Percentiles rank a stretch among this genome's conserved stretches.
phyloP scores from a whole-genome alignment of 2,113 vertebrate genomes.

The Etheostoma cragini region DNA sequence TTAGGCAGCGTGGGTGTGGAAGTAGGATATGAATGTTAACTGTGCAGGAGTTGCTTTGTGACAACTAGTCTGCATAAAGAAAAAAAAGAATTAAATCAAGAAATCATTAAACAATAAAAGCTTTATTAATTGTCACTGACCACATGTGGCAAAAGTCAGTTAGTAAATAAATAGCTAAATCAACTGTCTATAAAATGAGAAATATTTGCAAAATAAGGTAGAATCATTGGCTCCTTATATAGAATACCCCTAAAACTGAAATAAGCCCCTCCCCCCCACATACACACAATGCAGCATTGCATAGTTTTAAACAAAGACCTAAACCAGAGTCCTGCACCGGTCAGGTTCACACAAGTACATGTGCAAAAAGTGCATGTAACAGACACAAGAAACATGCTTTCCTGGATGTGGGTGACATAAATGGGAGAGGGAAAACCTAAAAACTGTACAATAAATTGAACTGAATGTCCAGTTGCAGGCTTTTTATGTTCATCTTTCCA shows the following conservation, averaged over 20 bases:
- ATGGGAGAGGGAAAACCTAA: not conserved
- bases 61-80: conserved; percentile 5
- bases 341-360: not conserved
- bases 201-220: conserved; percentile 15
- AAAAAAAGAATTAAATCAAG: not conserved
- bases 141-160: not conserved
- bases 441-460: not conserved
- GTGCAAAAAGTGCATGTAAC: conserved; percentile 9
- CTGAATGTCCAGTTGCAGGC: too few species aligned
- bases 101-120: conserved; percentile 28
- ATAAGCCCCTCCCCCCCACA: not conserved
- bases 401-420: not conserved
- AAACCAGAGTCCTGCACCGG: conserved; percentile 30
- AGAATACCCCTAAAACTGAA: not conserved
- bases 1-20: conserved; percentile 45
- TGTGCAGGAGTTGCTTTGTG: conserved; percentile 19
- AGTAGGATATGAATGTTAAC: conserved; percentile 33
- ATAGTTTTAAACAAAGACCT: conserved; percentile 57
- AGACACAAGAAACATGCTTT: not conserved
- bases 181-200: not conserved
- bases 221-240: not conserved
- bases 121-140: conserved; percentile 7
- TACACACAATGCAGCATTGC: conserved; percentile 54
- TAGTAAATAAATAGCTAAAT: conserved; percentile 55
- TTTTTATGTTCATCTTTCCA: too few species aligned